These are phyloP conservation scores for Pissodes strobi DNA, from an alignment of 1,140 invertebrate species.

Conservation along the genomic window DNA sequence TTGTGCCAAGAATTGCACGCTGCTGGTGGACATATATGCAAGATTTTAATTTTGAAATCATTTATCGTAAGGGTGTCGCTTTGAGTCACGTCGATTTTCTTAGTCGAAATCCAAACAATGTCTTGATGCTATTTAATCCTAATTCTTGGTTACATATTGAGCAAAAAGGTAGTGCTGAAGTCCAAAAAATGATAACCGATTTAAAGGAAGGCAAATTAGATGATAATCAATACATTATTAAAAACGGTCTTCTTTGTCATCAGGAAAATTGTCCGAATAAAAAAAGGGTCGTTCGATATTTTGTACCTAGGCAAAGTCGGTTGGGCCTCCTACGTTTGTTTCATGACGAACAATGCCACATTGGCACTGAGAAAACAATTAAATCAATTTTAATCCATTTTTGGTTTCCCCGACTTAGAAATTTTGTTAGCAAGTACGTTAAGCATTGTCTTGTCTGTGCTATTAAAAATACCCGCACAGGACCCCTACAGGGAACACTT, in stretches of 20 bases:
- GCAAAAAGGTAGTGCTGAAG: background rate
- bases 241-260: background rate
- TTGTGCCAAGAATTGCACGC: no score
- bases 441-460: conserved; percentile 40
- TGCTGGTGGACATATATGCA: background rate
- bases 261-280: background rate
- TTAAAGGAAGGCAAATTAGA: background rate
- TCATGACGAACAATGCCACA: background rate
- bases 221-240: background rate
- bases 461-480: conserved; percentile 41
- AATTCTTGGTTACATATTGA: no score
- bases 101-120: background rate
- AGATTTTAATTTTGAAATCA: background rate
- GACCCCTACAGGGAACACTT: conserved; percentile 48
- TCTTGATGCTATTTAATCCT: no score
- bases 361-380: conserved; percentile 11
- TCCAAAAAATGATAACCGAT: background rate
- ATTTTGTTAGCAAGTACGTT: background rate
- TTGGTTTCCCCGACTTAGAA: background rate
- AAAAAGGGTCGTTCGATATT: background rate
- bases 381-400: background rate
- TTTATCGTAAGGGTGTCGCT: background rate
- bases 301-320: background rate
- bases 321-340: background rate
- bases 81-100: background rate